Percentiles rank a stretch among this genome's conserved stretches.
Evolutionary conservation across 2,888 invertebrate species (phyloP).

Genomic region (Hemistola chrysoprasaria): DNA sequence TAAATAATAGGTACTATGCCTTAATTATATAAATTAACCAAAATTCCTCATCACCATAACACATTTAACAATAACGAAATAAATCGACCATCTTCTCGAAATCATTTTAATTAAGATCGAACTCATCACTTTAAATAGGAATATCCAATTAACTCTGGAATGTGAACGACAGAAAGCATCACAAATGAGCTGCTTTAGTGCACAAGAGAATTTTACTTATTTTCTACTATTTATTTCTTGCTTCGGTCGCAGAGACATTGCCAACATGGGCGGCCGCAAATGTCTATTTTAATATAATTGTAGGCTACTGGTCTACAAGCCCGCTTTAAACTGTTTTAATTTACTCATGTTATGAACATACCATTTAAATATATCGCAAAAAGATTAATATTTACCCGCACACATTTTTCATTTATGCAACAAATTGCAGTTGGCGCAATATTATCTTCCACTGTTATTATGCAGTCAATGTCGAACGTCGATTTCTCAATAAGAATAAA

Average conservation of each 20-base stretch:
- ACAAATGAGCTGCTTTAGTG: constrained; percentile 18
- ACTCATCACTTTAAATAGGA: constrained; percentile 13
- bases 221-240: constrained; percentile 10
- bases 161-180: constrained; percentile 12
- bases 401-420: constrained; percentile 23
- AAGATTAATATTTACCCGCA: constrained; percentile 28
- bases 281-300: constrained; percentile 58
- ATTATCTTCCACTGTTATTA: constrained; percentile 11
- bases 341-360: constrained; percentile 40
- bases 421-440: constrained; percentile 15
- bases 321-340: constrained; percentile 37
- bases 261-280: constrained; percentile 46
- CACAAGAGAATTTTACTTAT: constrained; percentile 11
- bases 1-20: no score
- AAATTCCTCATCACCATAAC: no score
- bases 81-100: background rate
- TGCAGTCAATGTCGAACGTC: constrained; percentile 14
- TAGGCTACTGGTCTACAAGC: constrained; percentile 32
- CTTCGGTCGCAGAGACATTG: constrained; percentile 21
- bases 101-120: constrained; percentile 14
- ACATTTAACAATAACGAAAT: no score
- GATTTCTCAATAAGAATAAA: constrained; percentile 14
- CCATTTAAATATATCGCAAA: constrained; percentile 34
- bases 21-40: no score
- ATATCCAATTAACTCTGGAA: constrained; percentile 21